Evolutionary conservation across 37 sponge, comb jelly and placozoan genomes (phyloP), one percentile per base, ranked within the genome.

Genomic region (Beroe ovata): DNA sequence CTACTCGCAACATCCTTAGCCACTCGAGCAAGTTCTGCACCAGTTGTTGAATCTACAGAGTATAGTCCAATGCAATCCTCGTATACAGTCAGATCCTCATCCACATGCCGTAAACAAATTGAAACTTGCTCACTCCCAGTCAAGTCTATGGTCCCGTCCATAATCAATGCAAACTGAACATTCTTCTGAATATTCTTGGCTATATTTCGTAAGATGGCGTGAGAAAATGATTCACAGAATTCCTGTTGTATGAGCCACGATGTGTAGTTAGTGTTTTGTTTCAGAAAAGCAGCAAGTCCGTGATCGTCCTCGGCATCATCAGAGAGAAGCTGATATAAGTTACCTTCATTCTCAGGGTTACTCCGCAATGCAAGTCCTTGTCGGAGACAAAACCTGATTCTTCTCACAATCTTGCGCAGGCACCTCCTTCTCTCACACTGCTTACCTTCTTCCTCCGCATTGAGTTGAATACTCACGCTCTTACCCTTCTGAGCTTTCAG

Each of bases 11-110:
- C 35, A 25, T 42, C 42, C 8, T 77, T 88, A 14, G 92, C 91
- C 71, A 91, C 92, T 62, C 71, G 89, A 35, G 93, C 91, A 26
- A 94, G 64, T 26, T 84, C 92, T 89, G 62, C 59, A 28, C 93
- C 93, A 60, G 91, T 89, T 18, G 92, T 72, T 14, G 92, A 88
- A 54, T 94, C 54, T 11, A 47, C 54, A 35, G 22, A 26, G 22
- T 77, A 22, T 60, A 72, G 64, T 33, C 26, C 66, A 26, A 90
- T 11, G 16, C 63, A 90, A 32, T 25, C 22, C 32, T 91, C 89
- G 33, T 60, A 19, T 89, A 60, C 54, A 47, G 6, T 60, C 25
- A 28, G 26, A 18, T 89, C 61, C 14, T 89, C 60, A 16, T 60
- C 89, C 28, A 89, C 89, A 89, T 60, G 60, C 4, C 62, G 21